These are phyloP conservation scores for Microchirus variegatus DNA, from an alignment of 2,797 vertebrate genomes.

Conservation along the genomic window DNA sequence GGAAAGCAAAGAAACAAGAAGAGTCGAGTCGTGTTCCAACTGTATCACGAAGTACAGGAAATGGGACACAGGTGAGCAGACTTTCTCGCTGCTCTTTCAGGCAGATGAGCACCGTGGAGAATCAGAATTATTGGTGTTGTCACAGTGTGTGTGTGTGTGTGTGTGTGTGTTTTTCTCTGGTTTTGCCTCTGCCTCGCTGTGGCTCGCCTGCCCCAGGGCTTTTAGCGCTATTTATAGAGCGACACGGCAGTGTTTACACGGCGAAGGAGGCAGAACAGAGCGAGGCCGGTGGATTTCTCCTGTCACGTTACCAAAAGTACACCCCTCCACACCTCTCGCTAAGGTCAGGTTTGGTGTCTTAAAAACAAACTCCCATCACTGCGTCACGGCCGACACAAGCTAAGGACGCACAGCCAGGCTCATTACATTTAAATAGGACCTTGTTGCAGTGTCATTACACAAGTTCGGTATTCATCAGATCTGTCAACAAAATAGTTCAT, in stretches of 20 bases:
- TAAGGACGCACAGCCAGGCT: not conserved
- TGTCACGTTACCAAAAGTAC: conserved; percentile 36
- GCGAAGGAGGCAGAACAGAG: conserved; percentile 43
- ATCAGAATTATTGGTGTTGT: conserved; percentile 37
- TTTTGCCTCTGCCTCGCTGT: conserved; percentile 44
- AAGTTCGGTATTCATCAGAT: conserved; percentile 2
- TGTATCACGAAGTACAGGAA: too few species aligned
- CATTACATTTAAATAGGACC: not conserved
- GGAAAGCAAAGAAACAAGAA: too few species aligned
- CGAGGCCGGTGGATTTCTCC: conserved; percentile 29
- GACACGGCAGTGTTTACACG: conserved; percentile 63
- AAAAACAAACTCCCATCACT: not conserved
- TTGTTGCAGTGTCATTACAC: not conserved
- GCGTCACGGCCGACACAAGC: not conserved
- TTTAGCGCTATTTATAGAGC: conserved; percentile 79
- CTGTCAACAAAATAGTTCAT: conserved; percentile 14
- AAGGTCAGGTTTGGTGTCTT: not conserved
- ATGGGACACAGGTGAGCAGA: not conserved
- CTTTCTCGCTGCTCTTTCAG: conserved; percentile 21
- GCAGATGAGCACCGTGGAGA: conserved; percentile 1
- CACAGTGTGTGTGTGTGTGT: conserved; percentile 23
- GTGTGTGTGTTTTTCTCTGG: conserved; percentile 13
- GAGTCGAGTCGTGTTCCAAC: too few species aligned
- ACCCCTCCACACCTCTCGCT: not conserved
- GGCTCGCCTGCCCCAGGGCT: conserved; percentile 62